phyloP scores from a whole-genome alignment of 1,140 invertebrate genomes.

The Diploscapter pachys region DNA sequence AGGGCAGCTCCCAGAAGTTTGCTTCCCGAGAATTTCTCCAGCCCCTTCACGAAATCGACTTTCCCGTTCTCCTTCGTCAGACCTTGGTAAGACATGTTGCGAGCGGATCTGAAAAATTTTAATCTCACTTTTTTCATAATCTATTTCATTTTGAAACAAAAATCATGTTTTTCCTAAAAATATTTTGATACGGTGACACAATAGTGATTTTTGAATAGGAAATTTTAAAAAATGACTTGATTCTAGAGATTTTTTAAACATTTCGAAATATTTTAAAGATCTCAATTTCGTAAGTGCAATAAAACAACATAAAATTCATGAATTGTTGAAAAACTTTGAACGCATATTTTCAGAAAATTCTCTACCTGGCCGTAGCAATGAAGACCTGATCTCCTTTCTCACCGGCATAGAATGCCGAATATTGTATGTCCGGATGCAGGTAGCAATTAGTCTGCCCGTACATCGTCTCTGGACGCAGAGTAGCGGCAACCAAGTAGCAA shows the following conservation, averaged over 20 bases:
- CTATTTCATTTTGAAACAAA: background rate
- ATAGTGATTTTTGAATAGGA: too few species aligned
- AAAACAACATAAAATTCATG: too few species aligned
- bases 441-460: constrained; percentile 99
- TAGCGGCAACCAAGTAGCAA: constrained; percentile 90
- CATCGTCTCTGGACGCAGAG: constrained; percentile 96
- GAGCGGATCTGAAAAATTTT: constrained; percentile 66
- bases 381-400: constrained; percentile 72
- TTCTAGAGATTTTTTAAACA: too few species aligned
- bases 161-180: background rate
- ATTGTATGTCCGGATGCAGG: constrained; percentile 85
- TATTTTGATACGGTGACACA: too few species aligned
- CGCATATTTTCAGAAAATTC: constrained; percentile 31
- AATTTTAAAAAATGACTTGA: too few species aligned
- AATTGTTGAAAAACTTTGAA: constrained; percentile 19
- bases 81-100: constrained; percentile 93
- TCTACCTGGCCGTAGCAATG: constrained; percentile 73
- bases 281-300: too few species aligned
- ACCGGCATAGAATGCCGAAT: constrained; percentile 52
- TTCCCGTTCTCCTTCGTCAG: constrained; percentile 79
- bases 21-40: constrained; percentile 49
- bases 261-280: too few species aligned
- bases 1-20: constrained; percentile 75
- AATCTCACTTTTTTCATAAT: background rate
- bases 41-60: constrained; percentile 69